These are phyloP conservation scores for Xenopus borealis DNA, from an alignment of 2,113 vertebrate species.

Conservation along the genomic window DNA sequence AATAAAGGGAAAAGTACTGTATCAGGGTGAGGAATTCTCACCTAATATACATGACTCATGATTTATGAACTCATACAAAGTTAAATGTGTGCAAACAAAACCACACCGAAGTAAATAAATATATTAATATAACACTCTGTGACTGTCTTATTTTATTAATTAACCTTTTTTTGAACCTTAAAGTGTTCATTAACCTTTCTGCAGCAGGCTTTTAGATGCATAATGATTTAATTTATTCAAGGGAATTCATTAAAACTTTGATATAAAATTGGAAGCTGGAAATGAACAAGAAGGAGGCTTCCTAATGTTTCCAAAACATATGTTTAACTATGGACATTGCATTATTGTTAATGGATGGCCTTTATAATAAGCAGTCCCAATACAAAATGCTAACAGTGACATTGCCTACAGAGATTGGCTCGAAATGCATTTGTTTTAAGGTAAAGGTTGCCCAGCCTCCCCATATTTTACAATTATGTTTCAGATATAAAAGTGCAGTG, in stretches of 20 bases:
- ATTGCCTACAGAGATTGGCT: neutral
- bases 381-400: neutral
- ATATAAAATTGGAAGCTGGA: conserved; percentile 44
- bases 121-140: conserved; percentile 28
- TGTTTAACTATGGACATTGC: conserved; percentile 15
- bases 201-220: conserved; percentile 8
- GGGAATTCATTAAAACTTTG: conserved; percentile 27
- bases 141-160: conserved; percentile 48
- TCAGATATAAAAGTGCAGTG: no score
- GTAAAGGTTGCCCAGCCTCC: no score
- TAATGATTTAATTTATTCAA: conserved; percentile 35
- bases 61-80: no score
- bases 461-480: no score
- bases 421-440: no score
- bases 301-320: conserved; percentile 17
- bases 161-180: conserved; percentile 48
- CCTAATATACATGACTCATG: no score
- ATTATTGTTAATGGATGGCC: conserved; percentile 1
- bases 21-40: no score
- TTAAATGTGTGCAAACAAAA: neutral
- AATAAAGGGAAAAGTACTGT: no score
- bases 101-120: conserved; percentile 34
- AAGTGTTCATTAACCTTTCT: conserved; percentile 47
- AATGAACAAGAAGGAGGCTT: conserved; percentile 14
- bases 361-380: neutral